Percentiles rank a stretch among this genome's conserved stretches.
phyloP scores from a whole-genome alignment of 1,140 invertebrate genomes.

The Hypsibius dujardini region DNA sequence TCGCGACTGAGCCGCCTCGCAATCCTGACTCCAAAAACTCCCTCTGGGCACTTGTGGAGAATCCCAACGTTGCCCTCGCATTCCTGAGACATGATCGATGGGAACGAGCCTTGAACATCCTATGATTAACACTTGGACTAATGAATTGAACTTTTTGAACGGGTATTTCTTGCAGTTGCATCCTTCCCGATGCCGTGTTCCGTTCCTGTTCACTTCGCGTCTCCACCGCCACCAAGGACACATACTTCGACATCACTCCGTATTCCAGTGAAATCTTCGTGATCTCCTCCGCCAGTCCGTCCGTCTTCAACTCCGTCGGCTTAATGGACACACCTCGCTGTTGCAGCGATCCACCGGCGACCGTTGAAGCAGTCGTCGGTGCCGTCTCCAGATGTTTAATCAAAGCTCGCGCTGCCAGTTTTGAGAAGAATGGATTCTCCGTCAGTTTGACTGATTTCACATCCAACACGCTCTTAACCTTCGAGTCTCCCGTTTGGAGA shows the following conservation, averaged over 20 bases:
- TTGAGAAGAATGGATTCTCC: too few species aligned
- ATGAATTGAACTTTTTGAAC: too few species aligned
- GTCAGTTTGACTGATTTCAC: not conserved
- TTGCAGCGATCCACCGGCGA: not conserved
- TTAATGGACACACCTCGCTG: too few species aligned
- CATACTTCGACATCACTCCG: not conserved
- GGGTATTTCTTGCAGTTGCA: too few species aligned
- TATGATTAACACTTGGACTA: too few species aligned
- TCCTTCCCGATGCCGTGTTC: too few species aligned
- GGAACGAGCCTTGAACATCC: too few species aligned
- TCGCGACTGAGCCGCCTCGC: not conserved
- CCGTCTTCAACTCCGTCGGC: slow-evolving; percentile 23
- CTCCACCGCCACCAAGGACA: too few species aligned
- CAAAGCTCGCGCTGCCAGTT: too few species aligned
- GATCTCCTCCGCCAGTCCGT: not conserved
- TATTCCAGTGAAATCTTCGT: not conserved
- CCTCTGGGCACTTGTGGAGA: not conserved
- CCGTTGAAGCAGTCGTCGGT: slow-evolving; percentile 18
- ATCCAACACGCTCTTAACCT: not conserved
- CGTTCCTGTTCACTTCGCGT: too few species aligned
- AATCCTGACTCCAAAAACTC: not conserved
- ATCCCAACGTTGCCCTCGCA: not conserved
- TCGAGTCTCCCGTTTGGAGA: not conserved
- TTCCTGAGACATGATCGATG: too few species aligned
- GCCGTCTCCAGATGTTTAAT: not conserved